Conservation (phyloP, 2,797 vertebrate species). For the Phrynocephalus forsythii region DNA sequence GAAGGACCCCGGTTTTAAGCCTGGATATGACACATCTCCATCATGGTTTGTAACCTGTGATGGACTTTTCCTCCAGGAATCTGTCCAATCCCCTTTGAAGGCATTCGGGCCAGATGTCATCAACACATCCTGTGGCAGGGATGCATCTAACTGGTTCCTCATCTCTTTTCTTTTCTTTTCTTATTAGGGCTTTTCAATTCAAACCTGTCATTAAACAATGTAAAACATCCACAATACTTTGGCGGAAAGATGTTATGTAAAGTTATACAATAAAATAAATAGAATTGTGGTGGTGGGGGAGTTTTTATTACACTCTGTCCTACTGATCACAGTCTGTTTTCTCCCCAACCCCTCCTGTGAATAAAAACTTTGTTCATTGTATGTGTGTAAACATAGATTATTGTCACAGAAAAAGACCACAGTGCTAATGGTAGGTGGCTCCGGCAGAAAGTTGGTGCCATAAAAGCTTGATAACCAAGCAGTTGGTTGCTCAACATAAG, state of each 20-base stretch:
- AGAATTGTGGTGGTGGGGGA: background rate
- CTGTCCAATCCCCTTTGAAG: too few relatives aligned
- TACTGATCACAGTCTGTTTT: background rate
- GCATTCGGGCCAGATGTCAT: too few relatives aligned
- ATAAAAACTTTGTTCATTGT: slow-evolving; percentile 15
- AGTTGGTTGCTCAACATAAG: slow-evolving; percentile 60
- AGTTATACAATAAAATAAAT: background rate
- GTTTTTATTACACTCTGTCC: background rate
- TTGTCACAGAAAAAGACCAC: slow-evolving; percentile 9
- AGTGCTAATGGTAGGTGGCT: slow-evolving; percentile 2
- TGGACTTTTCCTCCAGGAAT: too few relatives aligned
- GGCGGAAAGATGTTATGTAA: background rate
- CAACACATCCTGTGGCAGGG: too few relatives aligned
- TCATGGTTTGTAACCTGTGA: too few relatives aligned
- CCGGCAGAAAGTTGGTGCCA: slow-evolving; percentile 12
- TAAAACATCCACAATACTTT: background rate
- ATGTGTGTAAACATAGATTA: slow-evolving; percentile 1
- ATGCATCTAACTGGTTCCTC: background rate
- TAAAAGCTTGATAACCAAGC: slow-evolving; percentile 48
- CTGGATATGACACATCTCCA: too few relatives aligned
- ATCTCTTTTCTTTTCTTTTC: background rate
- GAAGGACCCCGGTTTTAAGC: too few relatives aligned
- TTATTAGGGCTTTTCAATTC: background rate
- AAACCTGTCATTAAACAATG: background rate
- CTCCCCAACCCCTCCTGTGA: slow-evolving; percentile 34